Evolutionary conservation across 2,888 invertebrate species (phyloP), one percentile per base, ranked within the genome.

Genomic region (Onthophagus sagittarius): DNA sequence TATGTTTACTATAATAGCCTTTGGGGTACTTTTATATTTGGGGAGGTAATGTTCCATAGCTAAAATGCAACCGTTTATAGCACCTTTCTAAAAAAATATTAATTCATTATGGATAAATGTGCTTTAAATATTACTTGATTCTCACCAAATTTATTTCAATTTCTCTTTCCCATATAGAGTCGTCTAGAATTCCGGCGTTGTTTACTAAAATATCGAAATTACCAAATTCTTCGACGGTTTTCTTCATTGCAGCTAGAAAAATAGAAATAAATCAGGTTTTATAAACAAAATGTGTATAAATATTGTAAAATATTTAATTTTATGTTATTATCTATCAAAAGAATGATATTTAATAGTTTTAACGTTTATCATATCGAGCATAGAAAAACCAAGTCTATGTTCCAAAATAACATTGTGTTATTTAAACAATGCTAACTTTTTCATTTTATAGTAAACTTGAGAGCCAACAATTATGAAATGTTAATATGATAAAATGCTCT

Each of bases 181-280:
- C 74, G 31, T 72, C 62, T 7, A 74, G 15, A n/a, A 74, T 65
- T 62, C 74, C 74, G 1, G 74, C 74, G 15, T 72, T 72, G 70
- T 74, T 74, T 23, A 74, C 53, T 23, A 74, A 33, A 53, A 74
- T 74, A n/a, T 74, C 74, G 13, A 74, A 69, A 39, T 72, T 63
- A 0, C 33, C 70, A 53, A 74, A 74, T 14, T 15, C 31, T 23
- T 72, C 70, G 7, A 74, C 64, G 0, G 74, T 74, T 62, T 72
- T 62, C 15, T 74, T 72, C 62, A 74, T 72, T 9, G 74, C 74
- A 70, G 39, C 74, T 74, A 23, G 2, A 23, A 23, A 23, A 23
- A 23, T 23, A 2, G 23, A 23, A 23, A 23, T 3, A 23, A 23
- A 23, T 2, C 23, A 23, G 1, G 2, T 23, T 23, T 23, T 23